Evolutionary conservation across 2,888 invertebrate species (phyloP).

Genomic region (Pemphredon lugubris): DNA sequence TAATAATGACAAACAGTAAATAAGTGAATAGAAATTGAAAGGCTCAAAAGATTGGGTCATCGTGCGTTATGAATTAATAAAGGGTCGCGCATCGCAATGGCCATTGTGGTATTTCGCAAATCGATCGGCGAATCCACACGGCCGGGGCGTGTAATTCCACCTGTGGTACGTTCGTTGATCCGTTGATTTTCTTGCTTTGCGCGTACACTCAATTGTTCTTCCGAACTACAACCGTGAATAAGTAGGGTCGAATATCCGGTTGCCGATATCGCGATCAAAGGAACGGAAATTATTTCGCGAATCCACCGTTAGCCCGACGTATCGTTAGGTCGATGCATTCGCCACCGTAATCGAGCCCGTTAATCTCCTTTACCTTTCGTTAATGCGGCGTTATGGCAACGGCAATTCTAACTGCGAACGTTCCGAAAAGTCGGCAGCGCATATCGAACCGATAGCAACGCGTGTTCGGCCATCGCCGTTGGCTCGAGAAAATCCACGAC

Average conservation of each 20-base stretch:
- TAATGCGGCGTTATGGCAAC: no score
- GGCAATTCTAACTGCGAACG: conserved; percentile 19
- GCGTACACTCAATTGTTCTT: conserved; percentile 14
- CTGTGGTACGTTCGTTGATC: no score
- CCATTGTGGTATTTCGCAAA: no score
- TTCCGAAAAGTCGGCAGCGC: background rate
- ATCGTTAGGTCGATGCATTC: conserved; percentile 37
- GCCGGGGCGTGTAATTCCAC: no score
- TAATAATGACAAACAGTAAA: no score
- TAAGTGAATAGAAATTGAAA: no score
- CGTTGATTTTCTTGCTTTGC: background rate
- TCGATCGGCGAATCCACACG: no score
- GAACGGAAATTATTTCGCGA: conserved; percentile 48
- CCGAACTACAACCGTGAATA: conserved; percentile 22
- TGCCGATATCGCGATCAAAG: conserved; percentile 43
- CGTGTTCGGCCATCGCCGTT: background rate
- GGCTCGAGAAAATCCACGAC: background rate
- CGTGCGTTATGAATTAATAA: no score
- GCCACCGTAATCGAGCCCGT: conserved; percentile 40
- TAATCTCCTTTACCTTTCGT: conserved; percentile 45
- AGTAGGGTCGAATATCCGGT: conserved; percentile 35
- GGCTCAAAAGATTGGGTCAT: no score
- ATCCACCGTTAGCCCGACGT: conserved; percentile 28
- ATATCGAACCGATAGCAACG: conserved; percentile 12
- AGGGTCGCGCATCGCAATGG: no score